phyloP scores from a whole-genome alignment of 2,888 invertebrate species.

The Xestia xanthographa region DNA sequence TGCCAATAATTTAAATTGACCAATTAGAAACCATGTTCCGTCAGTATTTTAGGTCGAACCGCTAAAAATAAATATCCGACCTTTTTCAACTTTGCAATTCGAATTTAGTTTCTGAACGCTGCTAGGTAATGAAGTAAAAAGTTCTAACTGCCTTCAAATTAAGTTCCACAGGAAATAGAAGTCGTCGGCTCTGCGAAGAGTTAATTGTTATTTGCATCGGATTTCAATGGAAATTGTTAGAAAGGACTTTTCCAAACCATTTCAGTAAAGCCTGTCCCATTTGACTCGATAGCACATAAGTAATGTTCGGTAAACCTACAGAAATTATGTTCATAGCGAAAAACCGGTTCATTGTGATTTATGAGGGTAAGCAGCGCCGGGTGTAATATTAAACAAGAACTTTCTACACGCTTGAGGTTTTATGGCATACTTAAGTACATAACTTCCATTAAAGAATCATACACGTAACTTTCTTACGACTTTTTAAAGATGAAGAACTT shows the following conservation, averaged over 20 bases:
- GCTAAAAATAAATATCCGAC: conserved; percentile 24
- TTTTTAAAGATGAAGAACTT: conserved; percentile 60
- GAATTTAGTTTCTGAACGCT: conserved; percentile 35
- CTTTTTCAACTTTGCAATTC: conserved; percentile 37
- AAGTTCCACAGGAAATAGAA: conserved; percentile 52
- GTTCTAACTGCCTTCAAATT: conserved; percentile 52
- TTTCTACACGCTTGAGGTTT: conserved; percentile 63
- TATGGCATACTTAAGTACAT: conserved; percentile 62
- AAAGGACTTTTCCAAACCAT: conserved; percentile 22
- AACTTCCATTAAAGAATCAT: conserved; percentile 56
- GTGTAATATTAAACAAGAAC: conserved; percentile 65
- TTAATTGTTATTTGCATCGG: conserved; percentile 58
- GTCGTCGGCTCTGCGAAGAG: conserved; percentile 26
- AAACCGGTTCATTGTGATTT: conserved; percentile 61
- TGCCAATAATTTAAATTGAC: neutral
- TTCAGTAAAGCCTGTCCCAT: conserved; percentile 18
- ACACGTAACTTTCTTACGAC: conserved; percentile 56
- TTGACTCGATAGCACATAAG: conserved; percentile 38
- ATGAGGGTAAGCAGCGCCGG: conserved; percentile 49
- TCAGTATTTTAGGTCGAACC: conserved; percentile 1
- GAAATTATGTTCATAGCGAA: conserved; percentile 51
- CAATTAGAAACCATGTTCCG: neutral
- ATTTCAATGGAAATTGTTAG: conserved; percentile 50
- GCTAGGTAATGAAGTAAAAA: conserved; percentile 45
- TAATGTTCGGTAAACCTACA: conserved; percentile 39